A percentile compares a stretch with the other conserved stretches of the same genome.
phyloP scores from a whole-genome alignment of 2,888 invertebrate species.

The Caenorhabditis afra region DNA sequence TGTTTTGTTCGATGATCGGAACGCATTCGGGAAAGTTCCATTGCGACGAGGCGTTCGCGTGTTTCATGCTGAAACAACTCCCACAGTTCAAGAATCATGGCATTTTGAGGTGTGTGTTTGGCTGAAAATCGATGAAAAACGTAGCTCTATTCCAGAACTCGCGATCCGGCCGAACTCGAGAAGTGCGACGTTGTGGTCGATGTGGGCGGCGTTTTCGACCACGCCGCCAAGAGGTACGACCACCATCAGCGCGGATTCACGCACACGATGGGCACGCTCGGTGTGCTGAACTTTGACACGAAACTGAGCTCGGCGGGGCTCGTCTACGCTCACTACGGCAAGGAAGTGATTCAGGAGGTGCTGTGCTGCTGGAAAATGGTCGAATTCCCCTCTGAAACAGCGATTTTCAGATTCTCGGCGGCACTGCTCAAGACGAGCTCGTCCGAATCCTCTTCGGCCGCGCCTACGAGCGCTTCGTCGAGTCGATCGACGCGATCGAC shows the following conservation, averaged over 20 bases:
- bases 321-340: conserved; percentile 92
- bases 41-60: conserved; percentile 95
- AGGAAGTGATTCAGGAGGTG: conserved; percentile 85
- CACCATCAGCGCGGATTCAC: conserved; percentile 89
- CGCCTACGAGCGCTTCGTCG: conserved; percentile 90
- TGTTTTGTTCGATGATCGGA: conserved; percentile 81
- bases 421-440: conserved; percentile 54
- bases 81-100: conserved; percentile 88
- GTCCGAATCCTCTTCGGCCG: conserved; percentile 82
- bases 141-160: conserved; percentile 82
- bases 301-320: conserved; percentile 94
- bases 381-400: background rate
- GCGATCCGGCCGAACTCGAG: conserved; percentile 84
- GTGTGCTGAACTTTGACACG: conserved; percentile 80
- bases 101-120: conserved; percentile 19
- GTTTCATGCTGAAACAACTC: conserved; percentile 90
- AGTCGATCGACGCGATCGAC: conserved; percentile 96
- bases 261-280: conserved; percentile 81
- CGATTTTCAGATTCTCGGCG: conserved; percentile 52
- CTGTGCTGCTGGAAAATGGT: no score
- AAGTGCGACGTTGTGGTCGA: conserved; percentile 95
- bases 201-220: conserved; percentile 91
- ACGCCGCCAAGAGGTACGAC: conserved; percentile 88
- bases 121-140: no score
- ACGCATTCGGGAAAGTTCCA: conserved; percentile 89